Conservation (phyloP, 2,888 invertebrate species). For the Notocelia uddmanniana region DNA sequence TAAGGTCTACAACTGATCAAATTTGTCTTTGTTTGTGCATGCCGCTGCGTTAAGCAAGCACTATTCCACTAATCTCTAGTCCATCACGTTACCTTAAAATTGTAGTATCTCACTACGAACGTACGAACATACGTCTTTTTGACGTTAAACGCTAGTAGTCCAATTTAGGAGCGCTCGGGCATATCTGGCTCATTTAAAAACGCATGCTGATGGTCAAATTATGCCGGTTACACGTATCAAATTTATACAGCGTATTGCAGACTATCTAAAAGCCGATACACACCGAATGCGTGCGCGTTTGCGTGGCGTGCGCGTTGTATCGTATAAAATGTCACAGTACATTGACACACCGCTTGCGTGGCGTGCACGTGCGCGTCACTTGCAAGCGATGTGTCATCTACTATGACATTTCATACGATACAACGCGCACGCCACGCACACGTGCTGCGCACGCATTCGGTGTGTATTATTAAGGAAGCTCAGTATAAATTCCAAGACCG, state of each 20-base stretch:
- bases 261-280: no score
- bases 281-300: background rate
- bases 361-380: no score
- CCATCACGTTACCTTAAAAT: slow-evolving; percentile 4
- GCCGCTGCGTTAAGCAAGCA: slow-evolving; percentile 20
- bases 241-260: background rate
- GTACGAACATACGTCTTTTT: background rate
- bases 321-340: no score
- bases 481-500: no score
- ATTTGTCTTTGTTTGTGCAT: slow-evolving; percentile 9
- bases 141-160: background rate
- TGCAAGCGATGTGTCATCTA: no score
- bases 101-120: background rate
- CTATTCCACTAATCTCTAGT: slow-evolving; percentile 27
- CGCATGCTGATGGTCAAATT: background rate
- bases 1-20: background rate
- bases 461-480: no score
- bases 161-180: slow-evolving; percentile 18
- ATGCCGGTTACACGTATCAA: background rate
- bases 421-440: no score
- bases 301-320: no score
- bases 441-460: no score
- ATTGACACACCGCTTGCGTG: no score
- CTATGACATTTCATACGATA: no score
- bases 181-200: slow-evolving; percentile 16